Evolutionary conservation across 1,140 invertebrate genomes (phyloP).

Genomic region (Drosophila sucinea): DNA sequence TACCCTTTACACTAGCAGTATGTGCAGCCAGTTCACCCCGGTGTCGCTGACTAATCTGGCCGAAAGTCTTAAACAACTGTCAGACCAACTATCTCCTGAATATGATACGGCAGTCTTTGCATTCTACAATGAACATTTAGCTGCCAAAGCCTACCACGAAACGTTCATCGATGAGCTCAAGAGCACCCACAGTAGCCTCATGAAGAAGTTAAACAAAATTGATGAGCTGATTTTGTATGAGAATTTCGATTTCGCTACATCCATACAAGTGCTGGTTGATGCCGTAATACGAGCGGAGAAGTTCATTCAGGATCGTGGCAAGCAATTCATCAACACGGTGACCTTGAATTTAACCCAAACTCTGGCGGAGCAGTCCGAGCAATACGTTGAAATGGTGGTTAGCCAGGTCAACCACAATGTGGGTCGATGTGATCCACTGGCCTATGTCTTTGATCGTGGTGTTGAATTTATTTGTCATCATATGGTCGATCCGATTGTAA

Average conservation of each 20-base stretch:
- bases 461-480: slow-evolving; percentile 90
- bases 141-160: slow-evolving; percentile 85
- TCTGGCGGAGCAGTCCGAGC: slow-evolving; percentile 85
- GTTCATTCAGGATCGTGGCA: slow-evolving; percentile 87
- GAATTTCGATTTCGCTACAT: slow-evolving; percentile 89
- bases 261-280: slow-evolving; percentile 87
- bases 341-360: slow-evolving; percentile 61
- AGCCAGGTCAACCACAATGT: slow-evolving; percentile 85
- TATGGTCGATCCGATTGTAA: slow-evolving; percentile 92
- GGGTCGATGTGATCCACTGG: slow-evolving; percentile 91
- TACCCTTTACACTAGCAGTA: slow-evolving; percentile 67
- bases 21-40: slow-evolving; percentile 84
- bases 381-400: slow-evolving; percentile 87
- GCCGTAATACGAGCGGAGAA: slow-evolving; percentile 88
- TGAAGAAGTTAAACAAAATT: slow-evolving; percentile 84
- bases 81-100: slow-evolving; percentile 38
- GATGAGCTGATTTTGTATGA: slow-evolving; percentile 86
- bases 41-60: slow-evolving; percentile 25
- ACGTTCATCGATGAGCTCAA: slow-evolving; percentile 87
- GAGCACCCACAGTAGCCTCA: slow-evolving; percentile 84
- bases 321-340: slow-evolving; percentile 87
- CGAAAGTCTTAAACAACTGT: slow-evolving; percentile 38
- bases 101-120: slow-evolving; percentile 35
- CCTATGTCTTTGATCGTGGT: slow-evolving; percentile 89
- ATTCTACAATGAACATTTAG: slow-evolving; percentile 84